These are phyloP conservation scores for Calliopum simillimum DNA, from an alignment of 2,888 invertebrate genomes.

Conservation along the genomic window DNA sequence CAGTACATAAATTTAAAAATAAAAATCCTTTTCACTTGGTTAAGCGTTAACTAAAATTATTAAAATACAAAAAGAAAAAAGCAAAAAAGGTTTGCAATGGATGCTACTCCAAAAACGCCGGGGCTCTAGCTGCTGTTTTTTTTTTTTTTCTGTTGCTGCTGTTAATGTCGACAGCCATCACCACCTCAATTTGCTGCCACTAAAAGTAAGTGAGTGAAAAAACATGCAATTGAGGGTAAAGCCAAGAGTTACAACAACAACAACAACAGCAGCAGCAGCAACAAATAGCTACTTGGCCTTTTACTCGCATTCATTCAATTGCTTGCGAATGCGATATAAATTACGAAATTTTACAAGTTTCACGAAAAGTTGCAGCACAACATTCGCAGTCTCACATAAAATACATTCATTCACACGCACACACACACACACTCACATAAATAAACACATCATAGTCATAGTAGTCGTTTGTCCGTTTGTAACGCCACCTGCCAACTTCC, in stretches of 20 bases:
- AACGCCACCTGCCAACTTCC: constrained; percentile 25
- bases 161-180: not conserved
- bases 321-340: constrained; percentile 13
- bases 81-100: no score
- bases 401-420: not conserved
- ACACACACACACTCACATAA: not conserved
- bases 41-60: no score
- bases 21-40: no score
- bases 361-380: not conserved
- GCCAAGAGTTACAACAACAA: constrained; percentile 3
- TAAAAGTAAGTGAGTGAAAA: not conserved
- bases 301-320: constrained; percentile 16
- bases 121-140: no score
- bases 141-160: no score
- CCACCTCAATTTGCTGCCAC: constrained; percentile 4
- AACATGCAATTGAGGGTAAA: not conserved
- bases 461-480: no score
- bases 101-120: no score
- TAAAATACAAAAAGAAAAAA: no score
- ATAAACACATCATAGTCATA: not conserved
- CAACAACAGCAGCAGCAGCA: not conserved
- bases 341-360: constrained; percentile 20
- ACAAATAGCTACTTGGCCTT: constrained; percentile 2
- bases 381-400: not conserved
- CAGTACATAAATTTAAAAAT: no score